These are phyloP conservation scores for Orchesella cincta DNA, from an alignment of 1,140 invertebrate genomes.

Conservation along the genomic window DNA sequence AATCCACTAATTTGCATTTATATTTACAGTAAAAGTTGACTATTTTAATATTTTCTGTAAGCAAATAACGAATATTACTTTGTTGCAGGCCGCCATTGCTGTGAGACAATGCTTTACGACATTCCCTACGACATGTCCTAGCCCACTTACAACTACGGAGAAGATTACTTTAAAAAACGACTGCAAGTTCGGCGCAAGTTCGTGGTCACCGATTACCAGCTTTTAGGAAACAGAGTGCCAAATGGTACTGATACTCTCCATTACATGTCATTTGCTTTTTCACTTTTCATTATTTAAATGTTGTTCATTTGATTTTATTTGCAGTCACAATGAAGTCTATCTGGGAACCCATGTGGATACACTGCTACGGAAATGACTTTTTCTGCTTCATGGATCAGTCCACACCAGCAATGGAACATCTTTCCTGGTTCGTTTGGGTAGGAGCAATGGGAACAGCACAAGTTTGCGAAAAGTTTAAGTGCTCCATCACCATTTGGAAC, in stretches of 20 bases:
- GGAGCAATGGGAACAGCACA: not conserved
- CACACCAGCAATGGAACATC: no score
- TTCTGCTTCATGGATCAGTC: conserved; percentile 3
- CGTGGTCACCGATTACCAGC: conserved; percentile 22
- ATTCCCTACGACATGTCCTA: conserved; percentile 5
- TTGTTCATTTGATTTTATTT: no score
- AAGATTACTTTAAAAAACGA: not conserved
- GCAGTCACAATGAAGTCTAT: not conserved
- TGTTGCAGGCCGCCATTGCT: conserved; percentile 7
- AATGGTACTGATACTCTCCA: no score
- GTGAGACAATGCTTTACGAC: not conserved
- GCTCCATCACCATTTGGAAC: conserved; percentile 14
- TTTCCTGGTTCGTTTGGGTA: conserved; percentile 27
- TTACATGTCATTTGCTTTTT: no score
- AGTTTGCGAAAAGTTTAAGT: not conserved
- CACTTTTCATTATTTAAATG: no score
- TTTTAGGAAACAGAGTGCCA: not conserved
- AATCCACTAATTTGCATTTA: no score
- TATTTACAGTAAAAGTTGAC: no score
- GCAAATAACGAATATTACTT: no score
- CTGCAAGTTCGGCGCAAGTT: not conserved
- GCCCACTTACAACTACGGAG: not conserved
- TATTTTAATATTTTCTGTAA: no score
- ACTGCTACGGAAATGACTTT: not conserved
- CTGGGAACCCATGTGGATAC: conserved; percentile 31